phyloP scores from a whole-genome alignment of 2,113 vertebrate genomes.

The Xenopus tropicalis region UCB_Xtro_10.0 CM004447.2:12088501-12089000 shows the following conservation, averaged over 20 bases:
- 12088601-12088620: slow-evolving; percentile 60
- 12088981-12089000: too few species aligned
- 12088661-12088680: slow-evolving; percentile 73
- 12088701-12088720: slow-evolving; percentile 67
- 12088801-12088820: slow-evolving; percentile 56
- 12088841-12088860: slow-evolving; percentile 54
- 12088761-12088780: slow-evolving; percentile 61
- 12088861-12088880: not conserved
- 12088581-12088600: slow-evolving; percentile 60
- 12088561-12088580: slow-evolving; percentile 47
- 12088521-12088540: slow-evolving; percentile 51
- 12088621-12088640: slow-evolving; percentile 66
- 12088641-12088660: slow-evolving; percentile 64
- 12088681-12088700: slow-evolving; percentile 70
- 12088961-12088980: too few species aligned
- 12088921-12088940: too few species aligned
- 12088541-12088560: slow-evolving; percentile 36
- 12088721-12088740: slow-evolving; percentile 57
- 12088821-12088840: slow-evolving; percentile 56
- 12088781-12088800: slow-evolving; percentile 61
- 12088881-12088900: too few species aligned
- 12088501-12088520: slow-evolving; percentile 48
- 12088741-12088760: slow-evolving; percentile 67
- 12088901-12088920: too few species aligned
- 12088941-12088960: too few species aligned